Conservation (phyloP, 2,797 vertebrate genomes). For the Aphelocoma californica region DNA sequence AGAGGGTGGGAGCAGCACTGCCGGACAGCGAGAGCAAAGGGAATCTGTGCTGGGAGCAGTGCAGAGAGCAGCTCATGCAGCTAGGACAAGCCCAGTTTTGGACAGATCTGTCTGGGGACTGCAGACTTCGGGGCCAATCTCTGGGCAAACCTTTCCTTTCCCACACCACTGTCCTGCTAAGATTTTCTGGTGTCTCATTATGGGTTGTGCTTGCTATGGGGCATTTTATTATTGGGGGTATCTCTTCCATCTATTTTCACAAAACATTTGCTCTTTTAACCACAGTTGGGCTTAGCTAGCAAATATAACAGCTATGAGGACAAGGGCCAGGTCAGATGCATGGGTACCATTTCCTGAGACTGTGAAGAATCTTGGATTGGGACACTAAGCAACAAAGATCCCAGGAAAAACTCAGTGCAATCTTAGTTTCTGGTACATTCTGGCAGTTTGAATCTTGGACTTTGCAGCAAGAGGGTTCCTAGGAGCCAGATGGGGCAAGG, state of each 20-base stretch:
- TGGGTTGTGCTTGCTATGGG: background rate
- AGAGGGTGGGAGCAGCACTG: background rate
- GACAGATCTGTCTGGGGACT: background rate
- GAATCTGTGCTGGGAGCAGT: background rate
- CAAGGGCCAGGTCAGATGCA: background rate
- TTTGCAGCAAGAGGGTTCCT: background rate
- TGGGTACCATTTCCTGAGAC: background rate
- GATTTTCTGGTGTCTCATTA: background rate
- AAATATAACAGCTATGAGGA: background rate
- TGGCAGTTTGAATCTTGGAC: background rate
- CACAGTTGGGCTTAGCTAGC: background rate
- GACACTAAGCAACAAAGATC: background rate
- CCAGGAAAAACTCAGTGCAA: background rate
- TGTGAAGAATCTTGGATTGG: background rate
- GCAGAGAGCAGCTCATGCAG: background rate
- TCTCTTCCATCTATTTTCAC: background rate
- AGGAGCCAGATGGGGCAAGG: background rate
- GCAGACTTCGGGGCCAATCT: fast-evolving
- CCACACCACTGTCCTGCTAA: background rate
- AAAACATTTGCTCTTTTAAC: background rate
- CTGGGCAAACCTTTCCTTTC: background rate
- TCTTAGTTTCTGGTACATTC: background rate
- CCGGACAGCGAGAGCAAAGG: fast-evolving
- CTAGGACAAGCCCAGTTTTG: background rate
- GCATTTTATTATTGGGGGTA: background rate